Percentiles rank a stretch among this genome's conserved stretches.
These are phyloP conservation scores for Syritta pipiens DNA, from an alignment of 2,888 invertebrate species.

Conservation along the genomic window DNA sequence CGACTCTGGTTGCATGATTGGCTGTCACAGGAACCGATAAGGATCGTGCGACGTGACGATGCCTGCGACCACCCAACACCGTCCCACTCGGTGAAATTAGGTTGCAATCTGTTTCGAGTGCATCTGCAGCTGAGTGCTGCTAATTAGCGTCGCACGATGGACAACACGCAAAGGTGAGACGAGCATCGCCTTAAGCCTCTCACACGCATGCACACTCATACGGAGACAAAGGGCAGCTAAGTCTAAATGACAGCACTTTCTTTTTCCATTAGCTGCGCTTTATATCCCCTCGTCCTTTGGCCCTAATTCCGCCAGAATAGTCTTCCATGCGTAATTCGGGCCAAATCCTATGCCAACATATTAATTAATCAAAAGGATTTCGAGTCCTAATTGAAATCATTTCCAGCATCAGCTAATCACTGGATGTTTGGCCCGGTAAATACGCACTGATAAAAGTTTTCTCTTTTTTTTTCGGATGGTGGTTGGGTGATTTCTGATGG, in stretches of 20 bases:
- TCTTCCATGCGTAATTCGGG: slow-evolving; percentile 54
- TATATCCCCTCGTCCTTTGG: slow-evolving; percentile 31
- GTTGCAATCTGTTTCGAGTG: slow-evolving; percentile 42
- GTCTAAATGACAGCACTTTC: slow-evolving; percentile 44
- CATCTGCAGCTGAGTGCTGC: slow-evolving; percentile 18
- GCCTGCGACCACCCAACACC: slow-evolving; percentile 46
- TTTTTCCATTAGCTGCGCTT: slow-evolving; percentile 45
- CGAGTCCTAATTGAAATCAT: slow-evolving; percentile 65
- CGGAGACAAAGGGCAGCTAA: slow-evolving; percentile 1
- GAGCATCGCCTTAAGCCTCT: too few relatives aligned
- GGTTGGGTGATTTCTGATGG: slow-evolving; percentile 46
- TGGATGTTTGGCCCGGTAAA: slow-evolving; percentile 63
- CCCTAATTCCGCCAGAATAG: slow-evolving; percentile 37
- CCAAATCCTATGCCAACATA: slow-evolving; percentile 64
- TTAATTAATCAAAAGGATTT: slow-evolving; percentile 70
- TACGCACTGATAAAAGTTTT: slow-evolving; percentile 54
- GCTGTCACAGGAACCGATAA: slow-evolving; percentile 52
- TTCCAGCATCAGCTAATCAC: slow-evolving; percentile 64
- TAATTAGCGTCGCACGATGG: slow-evolving; percentile 49
- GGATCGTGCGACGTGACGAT: slow-evolving; percentile 54
- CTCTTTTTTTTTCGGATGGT: slow-evolving; percentile 4
- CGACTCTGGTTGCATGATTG: slow-evolving; percentile 48
- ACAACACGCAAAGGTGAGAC: slow-evolving; percentile 9
- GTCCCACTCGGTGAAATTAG: slow-evolving; percentile 16
- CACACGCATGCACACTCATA: background rate